Percentiles rank a stretch among this genome's conserved stretches.
Conservation (phyloP, 2,888 invertebrate species). For the Ophion ventricosus region DNA sequence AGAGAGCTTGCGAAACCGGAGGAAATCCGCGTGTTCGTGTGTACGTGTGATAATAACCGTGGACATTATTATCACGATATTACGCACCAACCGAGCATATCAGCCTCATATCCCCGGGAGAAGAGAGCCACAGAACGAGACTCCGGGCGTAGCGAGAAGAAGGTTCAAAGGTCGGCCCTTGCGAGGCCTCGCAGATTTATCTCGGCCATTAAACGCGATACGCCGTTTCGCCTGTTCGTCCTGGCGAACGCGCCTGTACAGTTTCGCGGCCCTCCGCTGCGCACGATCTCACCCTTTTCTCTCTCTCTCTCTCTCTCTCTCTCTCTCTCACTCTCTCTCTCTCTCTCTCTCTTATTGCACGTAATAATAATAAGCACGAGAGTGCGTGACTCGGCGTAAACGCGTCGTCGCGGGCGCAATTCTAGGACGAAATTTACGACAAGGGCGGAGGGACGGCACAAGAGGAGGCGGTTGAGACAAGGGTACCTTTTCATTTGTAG, state of each 20-base stretch:
- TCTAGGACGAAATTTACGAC: slow-evolving; percentile 48
- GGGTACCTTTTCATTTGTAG: slow-evolving; percentile 10
- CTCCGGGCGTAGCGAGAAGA: slow-evolving; percentile 58
- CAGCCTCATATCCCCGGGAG: slow-evolving; percentile 43
- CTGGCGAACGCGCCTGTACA: slow-evolving; percentile 56
- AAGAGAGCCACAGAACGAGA: slow-evolving; percentile 37
- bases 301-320: not conserved
- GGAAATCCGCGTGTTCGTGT: not conserved
- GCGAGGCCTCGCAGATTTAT: slow-evolving; percentile 66
- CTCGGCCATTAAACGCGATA: slow-evolving; percentile 68
- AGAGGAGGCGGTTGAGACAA: slow-evolving; percentile 12
- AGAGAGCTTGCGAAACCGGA: slow-evolving; percentile 18
- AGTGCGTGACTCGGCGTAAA: slow-evolving; percentile 59
- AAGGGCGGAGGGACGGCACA: slow-evolving; percentile 28
- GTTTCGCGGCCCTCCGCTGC: slow-evolving; percentile 42
- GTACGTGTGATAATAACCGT: slow-evolving; percentile 61
- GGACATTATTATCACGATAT: slow-evolving; percentile 50
- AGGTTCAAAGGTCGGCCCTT: slow-evolving; percentile 65
- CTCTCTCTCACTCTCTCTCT: not conserved
- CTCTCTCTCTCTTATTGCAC: not conserved
- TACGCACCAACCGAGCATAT: slow-evolving; percentile 52
- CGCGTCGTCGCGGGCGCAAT: slow-evolving; percentile 51
- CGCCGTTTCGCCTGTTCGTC: slow-evolving; percentile 60
- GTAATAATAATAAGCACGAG: slow-evolving; percentile 43
- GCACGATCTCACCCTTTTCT: not conserved